Evolutionary conservation across 2,113 vertebrate species (phyloP).

Genomic region (Corythaixoides concolor): DNA sequence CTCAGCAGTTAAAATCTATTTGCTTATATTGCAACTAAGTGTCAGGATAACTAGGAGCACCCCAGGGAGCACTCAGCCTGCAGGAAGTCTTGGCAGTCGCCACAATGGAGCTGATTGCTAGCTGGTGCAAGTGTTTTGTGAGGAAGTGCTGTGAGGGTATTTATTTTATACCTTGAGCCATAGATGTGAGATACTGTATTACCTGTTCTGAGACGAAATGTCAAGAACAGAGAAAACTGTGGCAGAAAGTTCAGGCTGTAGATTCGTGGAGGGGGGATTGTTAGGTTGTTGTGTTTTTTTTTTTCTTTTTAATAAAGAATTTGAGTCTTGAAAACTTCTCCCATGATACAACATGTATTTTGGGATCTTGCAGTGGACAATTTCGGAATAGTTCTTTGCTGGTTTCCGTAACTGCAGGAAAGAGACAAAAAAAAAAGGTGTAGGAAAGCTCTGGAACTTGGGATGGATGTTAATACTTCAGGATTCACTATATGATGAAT

Average conservation of each 20-base stretch:
- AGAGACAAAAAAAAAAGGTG: neutral
- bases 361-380: neutral
- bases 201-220: neutral
- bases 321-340: neutral
- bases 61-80: neutral
- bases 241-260: neutral
- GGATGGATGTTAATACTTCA: neutral
- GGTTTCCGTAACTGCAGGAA: neutral
- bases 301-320: neutral
- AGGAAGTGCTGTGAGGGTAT: neutral
- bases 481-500: neutral
- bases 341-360: accelerated
- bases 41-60: accelerated
- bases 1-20: neutral
- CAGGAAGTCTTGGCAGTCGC: neutral
- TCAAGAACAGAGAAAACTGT: neutral
- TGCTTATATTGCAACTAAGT: neutral
- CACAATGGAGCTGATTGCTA: neutral
- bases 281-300: neutral
- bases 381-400: neutral
- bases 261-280: neutral
- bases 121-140: neutral
- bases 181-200: neutral
- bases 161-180: neutral
- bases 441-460: neutral